Percentiles rank a stretch among this genome's conserved stretches.
phyloP scores from a whole-genome alignment of 2,797 vertebrate species.

The Gallinago nigripennis region DNA sequence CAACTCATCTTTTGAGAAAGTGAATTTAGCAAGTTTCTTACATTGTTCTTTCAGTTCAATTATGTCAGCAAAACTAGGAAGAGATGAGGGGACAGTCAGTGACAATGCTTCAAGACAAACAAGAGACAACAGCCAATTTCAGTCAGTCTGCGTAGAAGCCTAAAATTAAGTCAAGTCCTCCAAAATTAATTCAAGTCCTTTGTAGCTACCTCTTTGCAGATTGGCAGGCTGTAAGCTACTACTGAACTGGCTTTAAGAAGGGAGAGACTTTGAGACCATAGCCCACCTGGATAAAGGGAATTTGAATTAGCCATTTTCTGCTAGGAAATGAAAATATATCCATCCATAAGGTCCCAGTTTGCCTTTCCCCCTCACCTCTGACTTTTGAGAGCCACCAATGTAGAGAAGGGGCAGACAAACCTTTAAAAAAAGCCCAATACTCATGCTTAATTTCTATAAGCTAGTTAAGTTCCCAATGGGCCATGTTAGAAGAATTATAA shows the following conservation, averaged over 20 bases:
- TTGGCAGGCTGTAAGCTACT: neutral
- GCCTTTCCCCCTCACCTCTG: accelerated
- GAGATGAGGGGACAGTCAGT: neutral
- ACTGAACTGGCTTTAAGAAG: neutral
- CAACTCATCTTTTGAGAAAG: neutral
- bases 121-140: neutral
- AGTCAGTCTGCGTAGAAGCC: neutral
- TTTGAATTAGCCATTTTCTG: neutral
- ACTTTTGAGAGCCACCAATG: neutral
- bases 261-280: neutral
- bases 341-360: neutral
- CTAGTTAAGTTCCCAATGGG: neutral
- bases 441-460: neutral
- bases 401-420: neutral
- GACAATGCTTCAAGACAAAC: neutral
- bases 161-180: neutral
- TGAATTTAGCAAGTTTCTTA: neutral
- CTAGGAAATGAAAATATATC: neutral
- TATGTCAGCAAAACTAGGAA: neutral
- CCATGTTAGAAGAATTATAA: neutral
- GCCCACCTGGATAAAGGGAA: neutral
- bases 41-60: neutral
- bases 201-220: neutral
- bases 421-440: neutral
- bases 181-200: neutral